Conservation (phyloP, 92 coral and sea anemone genomes). For the Pocillopora grandis region DNA sequence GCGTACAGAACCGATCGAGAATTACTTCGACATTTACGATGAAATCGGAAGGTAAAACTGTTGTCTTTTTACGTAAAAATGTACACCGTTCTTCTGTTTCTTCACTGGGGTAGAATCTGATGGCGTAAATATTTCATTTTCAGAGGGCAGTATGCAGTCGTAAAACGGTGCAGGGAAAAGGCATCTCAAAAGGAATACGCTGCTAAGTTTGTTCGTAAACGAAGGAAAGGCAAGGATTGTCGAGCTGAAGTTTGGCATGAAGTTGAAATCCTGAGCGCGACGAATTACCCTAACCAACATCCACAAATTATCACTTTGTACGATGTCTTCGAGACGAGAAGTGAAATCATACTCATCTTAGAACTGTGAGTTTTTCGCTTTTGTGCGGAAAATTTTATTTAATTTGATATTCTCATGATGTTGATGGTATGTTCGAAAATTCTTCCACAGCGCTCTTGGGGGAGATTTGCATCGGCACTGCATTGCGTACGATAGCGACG, state of each 20-base stretch:
- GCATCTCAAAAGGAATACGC: constrained; percentile 74
- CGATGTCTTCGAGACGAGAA: constrained; percentile 87
- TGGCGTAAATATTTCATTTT: not conserved
- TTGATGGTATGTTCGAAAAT: constrained; percentile 25
- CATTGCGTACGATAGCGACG: constrained; percentile 82
- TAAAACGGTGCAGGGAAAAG: constrained; percentile 71
- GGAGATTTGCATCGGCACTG: constrained; percentile 93
- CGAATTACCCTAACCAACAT: constrained; percentile 77
- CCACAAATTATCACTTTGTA: constrained; percentile 76
- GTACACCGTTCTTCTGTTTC: constrained; percentile 6
- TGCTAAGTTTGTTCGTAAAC: constrained; percentile 86
- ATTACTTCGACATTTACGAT: constrained; percentile 75
- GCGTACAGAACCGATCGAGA: constrained; percentile 73
- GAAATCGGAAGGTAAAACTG: constrained; percentile 80
- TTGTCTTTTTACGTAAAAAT: constrained; percentile 18
- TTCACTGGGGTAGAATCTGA: not conserved
- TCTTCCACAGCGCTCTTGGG: constrained; percentile 79
- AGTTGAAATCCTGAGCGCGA: constrained; percentile 77
- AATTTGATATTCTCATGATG: constrained; percentile 13
- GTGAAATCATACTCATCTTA: constrained; percentile 74
- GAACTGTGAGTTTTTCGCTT: constrained; percentile 69
- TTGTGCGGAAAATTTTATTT: constrained; percentile 11
- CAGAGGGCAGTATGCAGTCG: constrained; percentile 92
- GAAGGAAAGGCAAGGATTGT: constrained; percentile 90
- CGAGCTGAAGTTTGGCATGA: constrained; percentile 93